Evolutionary conservation across 2,797 vertebrate genomes (phyloP).

Genomic region (Mormyrops attenuatus): DNA sequence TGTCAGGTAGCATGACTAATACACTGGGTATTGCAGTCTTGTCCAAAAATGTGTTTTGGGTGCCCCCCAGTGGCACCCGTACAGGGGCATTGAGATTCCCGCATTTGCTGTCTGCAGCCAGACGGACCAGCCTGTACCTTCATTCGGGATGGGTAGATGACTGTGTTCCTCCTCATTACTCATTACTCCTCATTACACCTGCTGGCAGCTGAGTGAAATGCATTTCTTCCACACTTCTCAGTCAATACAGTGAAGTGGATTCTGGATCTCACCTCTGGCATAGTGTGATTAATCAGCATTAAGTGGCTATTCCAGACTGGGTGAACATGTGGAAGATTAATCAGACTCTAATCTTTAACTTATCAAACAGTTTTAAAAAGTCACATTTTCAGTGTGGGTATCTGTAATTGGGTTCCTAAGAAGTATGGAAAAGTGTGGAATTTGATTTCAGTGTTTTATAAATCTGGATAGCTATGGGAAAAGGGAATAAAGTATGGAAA

Average conservation of each 20-base stretch:
- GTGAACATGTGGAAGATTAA: background rate
- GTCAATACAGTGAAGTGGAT: background rate
- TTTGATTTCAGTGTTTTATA: background rate
- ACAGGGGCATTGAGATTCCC: background rate
- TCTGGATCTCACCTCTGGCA: background rate
- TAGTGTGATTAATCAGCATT: background rate
- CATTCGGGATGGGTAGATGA: background rate
- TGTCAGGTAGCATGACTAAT: background rate
- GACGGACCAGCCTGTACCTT: background rate
- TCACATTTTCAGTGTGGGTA: background rate
- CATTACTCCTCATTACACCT: too few species aligned
- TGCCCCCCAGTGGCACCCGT: background rate
- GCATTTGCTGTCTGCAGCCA: background rate
- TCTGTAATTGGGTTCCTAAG: background rate
- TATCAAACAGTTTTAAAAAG: background rate
- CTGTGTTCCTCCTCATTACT: background rate
- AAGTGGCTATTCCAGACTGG: background rate
- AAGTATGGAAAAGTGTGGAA: background rate
- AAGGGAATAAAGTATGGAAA: background rate
- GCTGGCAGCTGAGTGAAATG: background rate
- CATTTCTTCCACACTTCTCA: background rate
- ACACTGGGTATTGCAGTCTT: background rate
- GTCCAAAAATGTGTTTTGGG: background rate
- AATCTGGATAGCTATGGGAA: background rate
- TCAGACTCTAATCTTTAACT: background rate